These are phyloP conservation scores for Seriola aureovittata DNA, from an alignment of 2,113 vertebrate species.

Conservation along the genomic window DNA sequence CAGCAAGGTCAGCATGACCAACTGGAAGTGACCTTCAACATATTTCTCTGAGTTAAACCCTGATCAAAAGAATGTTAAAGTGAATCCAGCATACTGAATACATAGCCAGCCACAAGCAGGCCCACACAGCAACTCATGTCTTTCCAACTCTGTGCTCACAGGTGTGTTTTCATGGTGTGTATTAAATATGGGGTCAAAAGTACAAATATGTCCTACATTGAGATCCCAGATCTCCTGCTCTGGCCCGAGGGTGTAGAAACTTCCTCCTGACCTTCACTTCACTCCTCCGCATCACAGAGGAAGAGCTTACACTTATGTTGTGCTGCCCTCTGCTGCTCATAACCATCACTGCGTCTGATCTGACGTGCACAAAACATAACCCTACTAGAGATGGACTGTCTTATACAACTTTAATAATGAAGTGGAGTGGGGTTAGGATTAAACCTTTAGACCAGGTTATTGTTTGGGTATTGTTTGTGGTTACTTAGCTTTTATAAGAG, in stretches of 20 bases:
- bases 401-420: not conserved
- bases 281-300: conserved; percentile 1
- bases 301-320: conserved; percentile 18
- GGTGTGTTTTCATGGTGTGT: conserved; percentile 54
- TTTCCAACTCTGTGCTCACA: conserved; percentile 18
- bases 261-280: conserved; percentile 42
- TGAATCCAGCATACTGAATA: conserved; percentile 32
- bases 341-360: not conserved
- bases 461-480: not conserved
- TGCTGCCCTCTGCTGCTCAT: conserved; percentile 77
- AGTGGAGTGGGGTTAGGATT: not conserved
- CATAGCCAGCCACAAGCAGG: conserved; percentile 27
- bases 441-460: not conserved
- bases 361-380: not conserved
- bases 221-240: conserved; percentile 54
- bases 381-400: not conserved
- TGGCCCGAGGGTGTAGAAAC: not conserved
- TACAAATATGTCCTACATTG: conserved; percentile 44
- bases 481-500: not conserved
- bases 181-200: conserved; percentile 43
- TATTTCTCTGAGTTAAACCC: conserved; percentile 49
- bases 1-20: conserved; percentile 21
- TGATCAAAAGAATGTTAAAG: conserved; percentile 39
- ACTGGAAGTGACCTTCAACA: conserved; percentile 31
- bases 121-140: conserved; percentile 34